Conservation (phyloP, 2,888 invertebrate species). For the Orthosia gothica region DNA sequence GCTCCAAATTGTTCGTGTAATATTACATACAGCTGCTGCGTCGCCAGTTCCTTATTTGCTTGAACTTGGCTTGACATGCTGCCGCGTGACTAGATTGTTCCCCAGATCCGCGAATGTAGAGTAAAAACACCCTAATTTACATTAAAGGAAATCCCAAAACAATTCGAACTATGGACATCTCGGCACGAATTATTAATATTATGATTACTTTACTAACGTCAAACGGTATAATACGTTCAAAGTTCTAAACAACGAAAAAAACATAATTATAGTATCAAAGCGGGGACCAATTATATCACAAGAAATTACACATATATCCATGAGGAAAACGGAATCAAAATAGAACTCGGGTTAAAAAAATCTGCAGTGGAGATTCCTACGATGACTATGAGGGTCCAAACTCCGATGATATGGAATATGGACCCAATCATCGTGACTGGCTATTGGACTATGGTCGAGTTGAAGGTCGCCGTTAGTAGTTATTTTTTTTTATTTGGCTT, state of each 20-base stretch:
- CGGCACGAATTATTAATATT: background rate
- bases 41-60: too few species aligned
- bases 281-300: background rate
- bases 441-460: background rate
- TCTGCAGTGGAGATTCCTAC: background rate
- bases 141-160: background rate
- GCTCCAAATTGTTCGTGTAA: too few species aligned
- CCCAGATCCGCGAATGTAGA: too few species aligned
- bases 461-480: background rate
- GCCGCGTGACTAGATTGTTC: too few species aligned
- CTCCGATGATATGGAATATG: background rate
- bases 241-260: background rate
- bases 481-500: background rate
- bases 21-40: too few species aligned
- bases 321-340: background rate
- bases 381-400: conserved; percentile 1
- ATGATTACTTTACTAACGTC: background rate
- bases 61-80: too few species aligned
- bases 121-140: background rate
- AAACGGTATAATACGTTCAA: background rate
- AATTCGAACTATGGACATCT: background rate
- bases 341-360: background rate
- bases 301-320: background rate
- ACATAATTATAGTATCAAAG: conserved; percentile 8
- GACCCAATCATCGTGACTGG: conserved; percentile 2